Evolutionary conservation across 2,113 vertebrate genomes (phyloP), one percentile per base, ranked within the genome.

Genomic region (Xenopus tropicalis): DNA sequence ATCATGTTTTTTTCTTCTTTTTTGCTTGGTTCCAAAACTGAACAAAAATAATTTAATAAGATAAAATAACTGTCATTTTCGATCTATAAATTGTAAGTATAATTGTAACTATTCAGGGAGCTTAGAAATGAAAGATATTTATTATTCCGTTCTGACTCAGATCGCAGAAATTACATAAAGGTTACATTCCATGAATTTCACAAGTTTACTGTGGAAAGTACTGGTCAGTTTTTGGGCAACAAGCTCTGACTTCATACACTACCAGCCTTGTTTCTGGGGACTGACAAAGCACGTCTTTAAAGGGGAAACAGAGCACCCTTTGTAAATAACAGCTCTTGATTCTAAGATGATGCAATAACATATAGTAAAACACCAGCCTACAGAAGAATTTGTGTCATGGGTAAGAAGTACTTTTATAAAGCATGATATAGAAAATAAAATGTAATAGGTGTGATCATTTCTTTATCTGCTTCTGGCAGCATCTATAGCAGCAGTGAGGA

Each of bases 281-380:
- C 80, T 88, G 78, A 92, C 90, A 92, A 92, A 91, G 90, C 90
- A 86, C 86, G 82, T 85, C 88, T 92, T 92, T 84, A 90, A 82
- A 80, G 77, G 69, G 84, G 87, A 88, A 89, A 92, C 91, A 92
- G 91, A 85, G 87, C 90, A 78, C 61, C 84, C 90, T 90, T 92
- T 92, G 91, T 92, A 90, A 92, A 92, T 89, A 89, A 87, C 89
- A 90, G 90, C 90, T 90, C 90, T 86, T 85, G 84, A 82, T 83
- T 76, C 85, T 86, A 81, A 83, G 62, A 82, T 78, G 85, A 90
- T 90, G 85, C 89, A 89, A 87, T 90, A 75, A 69, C 66, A 76
- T 76, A 69, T 69, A 76, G 59, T 25, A 46, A 69, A 21, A 44
- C 42, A n/a, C 42, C 46, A 42, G 56, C 24, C 22, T 75, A 69